These are phyloP conservation scores for Anas flavirostris DNA, from an alignment of 2,797 vertebrate species.

Conservation along the genomic window DNA sequence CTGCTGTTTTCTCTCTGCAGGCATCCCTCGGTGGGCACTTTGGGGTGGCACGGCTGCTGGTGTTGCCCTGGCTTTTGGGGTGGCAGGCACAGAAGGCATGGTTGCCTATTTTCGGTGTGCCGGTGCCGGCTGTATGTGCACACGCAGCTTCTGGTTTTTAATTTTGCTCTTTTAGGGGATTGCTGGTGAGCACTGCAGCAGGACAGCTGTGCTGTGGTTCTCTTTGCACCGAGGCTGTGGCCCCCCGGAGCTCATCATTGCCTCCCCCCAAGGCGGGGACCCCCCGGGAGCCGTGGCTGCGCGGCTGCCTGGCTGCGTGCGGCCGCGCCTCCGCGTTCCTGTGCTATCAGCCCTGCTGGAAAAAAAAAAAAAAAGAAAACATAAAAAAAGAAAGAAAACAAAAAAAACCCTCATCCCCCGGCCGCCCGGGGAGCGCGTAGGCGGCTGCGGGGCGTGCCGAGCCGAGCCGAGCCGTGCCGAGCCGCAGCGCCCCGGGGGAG, in stretches of 20 bases:
- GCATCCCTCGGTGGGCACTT: neutral
- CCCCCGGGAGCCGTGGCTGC: too few species aligned
- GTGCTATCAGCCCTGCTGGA: neutral
- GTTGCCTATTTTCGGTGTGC: accelerated
- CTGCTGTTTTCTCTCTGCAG: neutral
- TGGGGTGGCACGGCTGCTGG: neutral
- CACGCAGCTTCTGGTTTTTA: accelerated
- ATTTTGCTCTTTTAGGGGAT: accelerated
- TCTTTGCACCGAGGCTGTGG: accelerated
- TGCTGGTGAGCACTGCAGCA: accelerated
- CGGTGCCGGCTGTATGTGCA: accelerated
- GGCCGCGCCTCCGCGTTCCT: neutral
- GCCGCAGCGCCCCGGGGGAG: slow-evolving; percentile 78
- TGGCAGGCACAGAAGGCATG: accelerated
- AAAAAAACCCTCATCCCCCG: too few species aligned
- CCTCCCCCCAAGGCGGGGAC: too few species aligned
- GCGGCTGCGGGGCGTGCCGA: slow-evolving; percentile 47
- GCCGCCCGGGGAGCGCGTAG: slow-evolving; percentile 36
- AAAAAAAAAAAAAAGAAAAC: too few species aligned
- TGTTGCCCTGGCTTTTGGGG: too few species aligned
- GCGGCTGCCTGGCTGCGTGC: neutral
- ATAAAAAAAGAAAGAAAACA: too few species aligned
- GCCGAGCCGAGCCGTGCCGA: neutral
- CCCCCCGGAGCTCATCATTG: too few species aligned
- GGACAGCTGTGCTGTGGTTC: accelerated